Evolutionary conservation across 92 coral and sea anemone species (phyloP).

Genomic region (Chrysogorgia sp.): DNA sequence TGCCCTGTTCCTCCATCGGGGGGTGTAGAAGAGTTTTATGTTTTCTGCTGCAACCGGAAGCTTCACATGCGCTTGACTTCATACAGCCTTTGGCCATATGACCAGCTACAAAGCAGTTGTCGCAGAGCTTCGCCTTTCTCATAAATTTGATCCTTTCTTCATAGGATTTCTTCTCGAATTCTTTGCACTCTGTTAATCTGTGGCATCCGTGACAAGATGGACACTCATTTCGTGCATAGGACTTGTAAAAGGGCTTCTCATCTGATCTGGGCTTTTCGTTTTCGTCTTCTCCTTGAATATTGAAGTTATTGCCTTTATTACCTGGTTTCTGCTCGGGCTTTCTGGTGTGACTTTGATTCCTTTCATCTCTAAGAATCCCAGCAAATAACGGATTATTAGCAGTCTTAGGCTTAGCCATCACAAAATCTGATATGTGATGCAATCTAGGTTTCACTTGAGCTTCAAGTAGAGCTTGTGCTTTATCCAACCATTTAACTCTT

Average conservation of each 20-base stretch:
- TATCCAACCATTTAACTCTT: slow-evolving; percentile 37
- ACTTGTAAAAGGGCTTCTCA: background rate
- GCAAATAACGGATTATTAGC: slow-evolving; percentile 47
- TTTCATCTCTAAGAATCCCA: slow-evolving; percentile 2
- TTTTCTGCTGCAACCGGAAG: slow-evolving; percentile 21
- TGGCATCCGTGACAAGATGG: slow-evolving; percentile 23
- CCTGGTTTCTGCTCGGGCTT: background rate
- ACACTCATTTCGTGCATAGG: background rate
- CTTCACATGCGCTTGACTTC: slow-evolving; percentile 36
- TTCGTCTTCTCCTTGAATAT: background rate
- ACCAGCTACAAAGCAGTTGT: slow-evolving; percentile 48
- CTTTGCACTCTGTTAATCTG: slow-evolving; percentile 21
- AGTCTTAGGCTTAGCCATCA: slow-evolving; percentile 22
- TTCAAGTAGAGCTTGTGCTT: background rate
- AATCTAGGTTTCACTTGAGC: slow-evolving; percentile 21
- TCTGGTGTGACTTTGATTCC: background rate
- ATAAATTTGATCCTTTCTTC: slow-evolving; percentile 28
- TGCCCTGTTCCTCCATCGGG: background rate
- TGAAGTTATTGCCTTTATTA: background rate
- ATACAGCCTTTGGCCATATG: slow-evolving; percentile 46
- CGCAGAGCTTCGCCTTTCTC: slow-evolving; percentile 20
- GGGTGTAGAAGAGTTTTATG: slow-evolving; percentile 49
- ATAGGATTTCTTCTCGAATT: slow-evolving; percentile 5
- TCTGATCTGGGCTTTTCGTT: background rate
- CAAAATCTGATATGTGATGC: slow-evolving; percentile 33